Base-by-base conservation (phyloP, 2,888 invertebrate genomes). In the Chalcis sispes region DNA sequence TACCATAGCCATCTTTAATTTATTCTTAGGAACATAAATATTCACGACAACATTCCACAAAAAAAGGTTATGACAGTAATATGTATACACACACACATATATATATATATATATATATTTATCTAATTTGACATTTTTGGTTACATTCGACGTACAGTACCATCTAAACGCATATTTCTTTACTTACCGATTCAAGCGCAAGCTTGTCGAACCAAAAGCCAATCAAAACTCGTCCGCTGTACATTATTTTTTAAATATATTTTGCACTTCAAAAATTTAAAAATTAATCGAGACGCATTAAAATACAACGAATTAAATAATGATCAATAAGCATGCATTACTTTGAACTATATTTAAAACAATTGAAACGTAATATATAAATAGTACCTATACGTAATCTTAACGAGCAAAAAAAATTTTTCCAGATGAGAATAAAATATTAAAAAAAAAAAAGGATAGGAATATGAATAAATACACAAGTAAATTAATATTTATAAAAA, bases 141-240 rank as follows among this genome's bases (percentile, higher is more conserved):
- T 58, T 74, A 61, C 32, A 48, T 32, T 1, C n/a, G n/a, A 8
- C 5, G n/a, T n/a, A n/a, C n/a, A n/a, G n/a, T n/a, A n/a, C n/a
- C n/a, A n/a, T 48, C 8, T 2, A 27, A 15, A 13, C 5, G 46
- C 23, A 27, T 15, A 13, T 25, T 54, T 23, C 0, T 23, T 36
- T 42, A 59, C 72, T 66, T 56, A 78, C 78, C 65, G 23, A 18
- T 25, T 78, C 70, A 15, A 75, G 65, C 36, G 58, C 54, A 18
- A 65, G 72, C 18, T 56, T 59, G 62, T 78, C 69, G 61, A 78
- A 54, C 78, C 78, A 78, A 48, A 56, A 66, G 10, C 75, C 75
- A 2, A 78, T n/a, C n/a, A 75, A 29, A 0, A 78, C 78, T 1
- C 78, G 75, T 8, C 69, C 78, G 29, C 50, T 66, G 61, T 78